These are phyloP conservation scores for Miopithecus talapoin DNA, from an alignment of 2,797 vertebrate species.

Conservation along the genomic window DNA sequence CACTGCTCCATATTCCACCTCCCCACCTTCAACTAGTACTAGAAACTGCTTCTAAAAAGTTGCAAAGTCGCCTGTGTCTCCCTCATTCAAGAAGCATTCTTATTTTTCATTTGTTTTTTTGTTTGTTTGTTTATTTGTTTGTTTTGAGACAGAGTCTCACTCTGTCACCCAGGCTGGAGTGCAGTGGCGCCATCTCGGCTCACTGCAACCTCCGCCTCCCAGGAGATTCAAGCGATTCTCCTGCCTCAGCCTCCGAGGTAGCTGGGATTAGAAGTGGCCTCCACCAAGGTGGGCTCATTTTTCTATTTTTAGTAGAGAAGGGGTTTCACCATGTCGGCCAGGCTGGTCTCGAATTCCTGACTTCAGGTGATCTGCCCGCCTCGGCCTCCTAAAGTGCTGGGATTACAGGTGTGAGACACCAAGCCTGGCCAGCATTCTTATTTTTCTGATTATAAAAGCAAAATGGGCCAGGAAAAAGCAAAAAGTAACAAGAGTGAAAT, in stretches of 20 bases:
- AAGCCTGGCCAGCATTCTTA: neutral
- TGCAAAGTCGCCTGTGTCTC: neutral
- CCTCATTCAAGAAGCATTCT: neutral
- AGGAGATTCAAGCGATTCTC: neutral
- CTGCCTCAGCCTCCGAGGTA: neutral
- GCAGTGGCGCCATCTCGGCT: no score
- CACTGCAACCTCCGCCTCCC: no score
- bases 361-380: neutral
- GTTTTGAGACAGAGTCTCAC: neutral
- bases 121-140: neutral
- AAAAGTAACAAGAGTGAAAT: no score
- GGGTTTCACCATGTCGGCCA: neutral
- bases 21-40: neutral
- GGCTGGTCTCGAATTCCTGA: neutral
- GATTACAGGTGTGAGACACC: neutral
- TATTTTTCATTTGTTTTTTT: neutral
- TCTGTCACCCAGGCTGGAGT: neutral
- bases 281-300: neutral
- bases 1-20: neutral
- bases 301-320: neutral
- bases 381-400: neutral
- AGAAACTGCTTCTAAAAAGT: neutral
- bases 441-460: neutral
- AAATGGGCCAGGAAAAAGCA: no score
- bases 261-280: neutral